Conservation (phyloP, 1,140 invertebrate genomes). For the Ruditapes philippinarum region DNA sequence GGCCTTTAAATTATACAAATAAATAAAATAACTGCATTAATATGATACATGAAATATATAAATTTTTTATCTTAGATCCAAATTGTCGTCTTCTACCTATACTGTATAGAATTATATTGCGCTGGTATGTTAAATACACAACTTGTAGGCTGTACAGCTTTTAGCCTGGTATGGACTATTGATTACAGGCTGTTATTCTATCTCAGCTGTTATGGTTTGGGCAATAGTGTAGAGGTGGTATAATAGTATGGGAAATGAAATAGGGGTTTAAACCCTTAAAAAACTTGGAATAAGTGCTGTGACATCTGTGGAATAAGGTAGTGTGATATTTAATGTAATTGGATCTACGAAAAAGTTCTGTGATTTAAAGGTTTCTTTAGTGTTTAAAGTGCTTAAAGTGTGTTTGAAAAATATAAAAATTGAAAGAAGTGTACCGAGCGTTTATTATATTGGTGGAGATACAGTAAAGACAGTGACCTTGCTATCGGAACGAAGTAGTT, state of each 20-base stretch:
- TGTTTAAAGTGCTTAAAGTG: neutral
- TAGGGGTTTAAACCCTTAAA: neutral
- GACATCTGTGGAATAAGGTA: neutral
- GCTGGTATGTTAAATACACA: too few relatives aligned
- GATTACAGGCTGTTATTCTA: neutral
- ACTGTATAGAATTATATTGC: too few relatives aligned
- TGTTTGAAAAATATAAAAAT: neutral
- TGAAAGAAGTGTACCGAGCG: neutral
- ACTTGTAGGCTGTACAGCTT: too few relatives aligned
- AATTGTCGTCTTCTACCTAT: too few relatives aligned
- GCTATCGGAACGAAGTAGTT: neutral
- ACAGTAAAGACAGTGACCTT: neutral
- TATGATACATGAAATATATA: too few relatives aligned
- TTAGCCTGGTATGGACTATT: neutral
- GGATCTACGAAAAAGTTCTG: neutral
- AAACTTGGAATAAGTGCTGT: neutral
- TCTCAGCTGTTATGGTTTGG: constrained; percentile 37
- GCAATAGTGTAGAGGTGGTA: neutral
- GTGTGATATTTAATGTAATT: neutral
- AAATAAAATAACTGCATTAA: too few relatives aligned
- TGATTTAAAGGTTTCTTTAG: neutral
- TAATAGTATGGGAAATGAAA: neutral
- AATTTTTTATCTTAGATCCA: too few relatives aligned
- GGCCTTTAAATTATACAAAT: too few relatives aligned
- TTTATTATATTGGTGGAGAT: neutral